phyloP scores from a whole-genome alignment of 2,888 invertebrate genomes.

The Scaeva pyrastri region DNA sequence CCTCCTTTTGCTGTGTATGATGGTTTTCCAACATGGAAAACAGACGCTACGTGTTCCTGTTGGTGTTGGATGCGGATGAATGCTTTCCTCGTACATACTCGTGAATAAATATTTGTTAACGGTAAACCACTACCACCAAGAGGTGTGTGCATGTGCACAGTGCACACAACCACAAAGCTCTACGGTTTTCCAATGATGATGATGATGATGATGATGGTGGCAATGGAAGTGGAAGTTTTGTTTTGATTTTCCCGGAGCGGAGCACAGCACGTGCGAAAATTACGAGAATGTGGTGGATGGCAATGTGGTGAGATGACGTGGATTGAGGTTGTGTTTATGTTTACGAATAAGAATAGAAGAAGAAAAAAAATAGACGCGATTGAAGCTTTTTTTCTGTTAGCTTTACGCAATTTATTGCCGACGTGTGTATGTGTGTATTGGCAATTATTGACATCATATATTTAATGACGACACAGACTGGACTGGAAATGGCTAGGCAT shows the following conservation, averaged over 20 bases:
- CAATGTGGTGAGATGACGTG: not conserved
- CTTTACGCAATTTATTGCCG: not conserved
- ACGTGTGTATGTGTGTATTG: not conserved
- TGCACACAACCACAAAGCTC: constrained; percentile 38
- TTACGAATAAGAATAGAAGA: constrained; percentile 44
- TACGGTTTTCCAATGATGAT: constrained; percentile 51
- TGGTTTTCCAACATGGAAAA: constrained; percentile 71
- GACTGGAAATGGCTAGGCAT: no score
- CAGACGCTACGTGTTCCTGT: constrained; percentile 25
- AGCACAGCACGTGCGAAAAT: constrained; percentile 65
- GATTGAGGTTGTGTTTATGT: constrained; percentile 44
- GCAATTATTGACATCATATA: not conserved
- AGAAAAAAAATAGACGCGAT: constrained; percentile 9
- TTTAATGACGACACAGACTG: not conserved
- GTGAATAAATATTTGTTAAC: constrained; percentile 24
- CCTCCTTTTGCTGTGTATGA: constrained; percentile 30
- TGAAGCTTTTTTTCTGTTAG: constrained; percentile 31
- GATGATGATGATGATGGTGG: no score
- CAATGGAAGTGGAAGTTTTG: constrained; percentile 39
- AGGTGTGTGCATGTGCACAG: not conserved
- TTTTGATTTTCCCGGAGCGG: constrained; percentile 58
- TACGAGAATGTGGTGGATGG: not conserved
- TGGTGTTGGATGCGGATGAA: not conserved
- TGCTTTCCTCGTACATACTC: constrained; percentile 26
- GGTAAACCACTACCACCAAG: constrained; percentile 25